Evolutionary conservation across 1,140 invertebrate genomes (phyloP).

Genomic region (Procambarus clarkii): DNA sequence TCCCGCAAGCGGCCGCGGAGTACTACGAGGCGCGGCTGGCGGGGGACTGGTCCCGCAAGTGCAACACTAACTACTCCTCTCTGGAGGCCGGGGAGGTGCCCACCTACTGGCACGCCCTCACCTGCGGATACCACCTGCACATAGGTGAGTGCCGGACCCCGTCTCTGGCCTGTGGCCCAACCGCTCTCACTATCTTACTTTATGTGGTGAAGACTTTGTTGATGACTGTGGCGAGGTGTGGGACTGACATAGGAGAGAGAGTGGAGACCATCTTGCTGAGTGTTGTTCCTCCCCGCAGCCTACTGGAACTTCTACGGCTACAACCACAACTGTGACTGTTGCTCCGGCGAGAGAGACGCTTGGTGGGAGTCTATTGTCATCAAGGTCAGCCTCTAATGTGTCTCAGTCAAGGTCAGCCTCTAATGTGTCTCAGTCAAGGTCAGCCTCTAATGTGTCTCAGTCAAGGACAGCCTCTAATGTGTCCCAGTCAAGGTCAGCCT

Average conservation of each 20-base stretch:
- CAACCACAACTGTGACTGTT: slow-evolving; percentile 55
- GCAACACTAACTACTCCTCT: slow-evolving; percentile 62
- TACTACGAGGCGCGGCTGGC: slow-evolving; percentile 43
- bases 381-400: slow-evolving; percentile 24
- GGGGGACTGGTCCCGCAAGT: slow-evolving; percentile 50
- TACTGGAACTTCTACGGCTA: slow-evolving; percentile 63
- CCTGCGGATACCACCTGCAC: slow-evolving; percentile 66
- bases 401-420: too few relatives aligned
- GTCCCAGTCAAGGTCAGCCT: too few relatives aligned
- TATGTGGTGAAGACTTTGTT: too few relatives aligned
- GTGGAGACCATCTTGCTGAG: background rate
- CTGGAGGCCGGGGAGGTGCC: slow-evolving; percentile 28
- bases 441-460: too few relatives aligned
- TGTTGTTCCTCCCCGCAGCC: background rate
- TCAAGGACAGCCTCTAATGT: too few relatives aligned
- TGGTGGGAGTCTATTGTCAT: slow-evolving; percentile 60
- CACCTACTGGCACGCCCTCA: slow-evolving; percentile 66
- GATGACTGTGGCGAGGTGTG: too few relatives aligned
- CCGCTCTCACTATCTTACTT: too few relatives aligned
- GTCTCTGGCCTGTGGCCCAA: too few relatives aligned
- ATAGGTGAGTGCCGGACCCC: slow-evolving; percentile 39
- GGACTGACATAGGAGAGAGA: too few relatives aligned
- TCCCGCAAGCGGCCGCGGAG: slow-evolving; percentile 49
- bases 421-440: too few relatives aligned
- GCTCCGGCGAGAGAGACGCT: slow-evolving; percentile 51